Conservation (phyloP, 2,113 vertebrate species). For the Furnarius figulus region DNA sequence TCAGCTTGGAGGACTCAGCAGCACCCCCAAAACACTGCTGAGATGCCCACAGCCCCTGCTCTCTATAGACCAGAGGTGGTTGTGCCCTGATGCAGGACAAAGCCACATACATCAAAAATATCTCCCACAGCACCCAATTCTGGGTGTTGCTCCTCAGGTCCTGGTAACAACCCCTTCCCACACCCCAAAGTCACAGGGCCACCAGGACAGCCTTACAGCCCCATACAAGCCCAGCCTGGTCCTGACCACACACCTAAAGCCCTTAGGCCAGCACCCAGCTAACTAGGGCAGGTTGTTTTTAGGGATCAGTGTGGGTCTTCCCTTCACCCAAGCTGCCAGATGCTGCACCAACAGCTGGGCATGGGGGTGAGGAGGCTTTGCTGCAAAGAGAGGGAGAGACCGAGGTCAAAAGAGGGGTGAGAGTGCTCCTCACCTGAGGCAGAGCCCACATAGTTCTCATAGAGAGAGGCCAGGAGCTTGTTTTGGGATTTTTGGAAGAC, state of each 20-base stretch:
- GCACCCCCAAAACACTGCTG: neutral
- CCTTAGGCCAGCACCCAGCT: neutral
- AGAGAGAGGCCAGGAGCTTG: slow-evolving; percentile 87
- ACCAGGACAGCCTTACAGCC: neutral
- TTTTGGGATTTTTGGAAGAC: slow-evolving; percentile 92
- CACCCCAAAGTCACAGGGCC: neutral
- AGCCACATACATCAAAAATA: neutral
- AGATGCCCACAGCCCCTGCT: neutral
- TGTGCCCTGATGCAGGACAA: neutral
- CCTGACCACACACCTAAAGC: neutral
- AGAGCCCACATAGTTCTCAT: slow-evolving; percentile 86
- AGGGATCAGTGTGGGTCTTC: neutral
- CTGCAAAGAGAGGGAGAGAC: neutral
- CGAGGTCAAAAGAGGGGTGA: fast-evolving
- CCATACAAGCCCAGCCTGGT: neutral
- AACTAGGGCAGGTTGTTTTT: neutral
- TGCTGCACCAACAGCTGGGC: neutral
- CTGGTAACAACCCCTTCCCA: neutral
- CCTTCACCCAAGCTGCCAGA: neutral
- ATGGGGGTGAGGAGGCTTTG: neutral
- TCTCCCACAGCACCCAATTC: neutral
- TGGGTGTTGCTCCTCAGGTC: neutral
- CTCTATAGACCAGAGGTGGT: neutral
- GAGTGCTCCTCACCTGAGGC: slow-evolving; percentile 73
- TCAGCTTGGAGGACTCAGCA: neutral